Percentiles rank a stretch among this genome's conserved stretches.
phyloP scores from a whole-genome alignment of 2,113 vertebrate species.

The Parus major region DNA sequence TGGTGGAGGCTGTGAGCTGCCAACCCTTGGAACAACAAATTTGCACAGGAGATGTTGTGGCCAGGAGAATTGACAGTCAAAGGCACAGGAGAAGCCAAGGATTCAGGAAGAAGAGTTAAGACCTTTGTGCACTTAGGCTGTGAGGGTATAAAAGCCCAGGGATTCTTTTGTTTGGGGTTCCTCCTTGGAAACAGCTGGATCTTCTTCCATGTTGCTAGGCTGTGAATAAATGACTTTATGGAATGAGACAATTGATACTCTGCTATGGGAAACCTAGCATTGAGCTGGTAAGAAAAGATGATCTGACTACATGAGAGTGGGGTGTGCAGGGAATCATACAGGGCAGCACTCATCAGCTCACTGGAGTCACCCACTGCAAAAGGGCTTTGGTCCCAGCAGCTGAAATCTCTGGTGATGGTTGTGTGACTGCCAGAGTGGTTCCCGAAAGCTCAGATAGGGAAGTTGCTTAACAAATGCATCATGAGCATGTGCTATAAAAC shows the following conservation, averaged over 20 bases:
- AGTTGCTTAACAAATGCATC: not conserved
- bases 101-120: not conserved
- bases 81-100: not conserved
- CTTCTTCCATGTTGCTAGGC: not conserved
- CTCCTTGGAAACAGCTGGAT: not conserved
- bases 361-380: not conserved
- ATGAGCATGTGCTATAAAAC: not conserved
- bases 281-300: fast-evolving
- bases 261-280: not conserved
- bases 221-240: not conserved
- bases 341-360: fast-evolving
- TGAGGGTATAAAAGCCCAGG: not conserved
- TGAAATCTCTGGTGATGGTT: not conserved
- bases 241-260: not conserved
- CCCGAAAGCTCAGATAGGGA: not conserved
- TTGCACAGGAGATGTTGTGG: not conserved
- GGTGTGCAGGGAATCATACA: not conserved
- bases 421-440: not conserved
- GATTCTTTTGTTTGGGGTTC: not conserved
- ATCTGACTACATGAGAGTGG: not conserved
- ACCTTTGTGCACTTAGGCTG: not conserved
- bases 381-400: not conserved
- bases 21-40: not conserved
- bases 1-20: not conserved
- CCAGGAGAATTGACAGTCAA: not conserved